phyloP scores from a whole-genome alignment of 2,888 invertebrate species.

The Penaeus monodon region DNA sequence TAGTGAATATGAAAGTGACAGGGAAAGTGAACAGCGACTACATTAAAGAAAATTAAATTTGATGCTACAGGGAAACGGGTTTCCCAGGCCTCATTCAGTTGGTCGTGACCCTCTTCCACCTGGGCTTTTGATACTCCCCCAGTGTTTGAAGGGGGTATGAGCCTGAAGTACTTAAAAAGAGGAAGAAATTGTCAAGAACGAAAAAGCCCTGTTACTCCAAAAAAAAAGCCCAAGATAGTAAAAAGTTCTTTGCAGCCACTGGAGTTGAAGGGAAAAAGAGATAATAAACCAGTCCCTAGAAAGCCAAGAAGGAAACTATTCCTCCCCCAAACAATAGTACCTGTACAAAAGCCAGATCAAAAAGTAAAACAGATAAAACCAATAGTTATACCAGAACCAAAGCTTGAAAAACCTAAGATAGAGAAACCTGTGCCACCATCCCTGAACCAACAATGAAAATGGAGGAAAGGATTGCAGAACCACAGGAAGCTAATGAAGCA shows the following conservation, averaged over 20 bases:
- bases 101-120: slow-evolving; percentile 54
- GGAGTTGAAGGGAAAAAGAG: slow-evolving; percentile 36
- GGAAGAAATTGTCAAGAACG: slow-evolving; percentile 30
- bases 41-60: slow-evolving; percentile 60
- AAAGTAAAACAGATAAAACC: background rate
- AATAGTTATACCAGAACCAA: background rate
- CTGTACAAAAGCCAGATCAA: background rate
- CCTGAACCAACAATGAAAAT: background rate
- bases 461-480: too few relatives aligned
- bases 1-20: slow-evolving; percentile 64
- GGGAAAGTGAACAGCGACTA: slow-evolving; percentile 45
- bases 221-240: slow-evolving; percentile 57
- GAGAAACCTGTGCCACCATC: slow-evolving; percentile 4
- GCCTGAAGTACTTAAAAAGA: slow-evolving; percentile 55
- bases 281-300: slow-evolving; percentile 30
- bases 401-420: background rate
- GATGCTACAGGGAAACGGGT: background rate
- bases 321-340: slow-evolving; percentile 4
- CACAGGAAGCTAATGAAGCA: slow-evolving; percentile 14
- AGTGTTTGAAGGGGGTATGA: slow-evolving; percentile 57
- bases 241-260: slow-evolving; percentile 59
- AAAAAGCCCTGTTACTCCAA: slow-evolving; percentile 34
- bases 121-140: slow-evolving; percentile 61
- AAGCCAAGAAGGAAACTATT: slow-evolving; percentile 21
- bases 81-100: background rate